Evolutionary conservation across 2,888 invertebrate species (phyloP).

Genomic region (Dynastes grantii): DNA sequence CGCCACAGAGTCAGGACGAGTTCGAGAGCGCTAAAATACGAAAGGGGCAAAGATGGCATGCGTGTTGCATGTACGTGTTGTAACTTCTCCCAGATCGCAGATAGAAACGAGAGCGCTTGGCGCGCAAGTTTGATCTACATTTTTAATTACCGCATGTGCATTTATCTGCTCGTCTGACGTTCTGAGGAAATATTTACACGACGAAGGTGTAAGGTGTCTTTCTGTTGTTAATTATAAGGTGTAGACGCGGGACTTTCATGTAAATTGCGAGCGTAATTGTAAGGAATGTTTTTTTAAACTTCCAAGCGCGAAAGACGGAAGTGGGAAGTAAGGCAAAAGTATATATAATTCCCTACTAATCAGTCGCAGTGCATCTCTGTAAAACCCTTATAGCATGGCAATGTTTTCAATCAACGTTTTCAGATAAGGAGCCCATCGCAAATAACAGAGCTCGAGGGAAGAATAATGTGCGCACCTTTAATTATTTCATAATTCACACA

Average conservation of each 20-base stretch:
- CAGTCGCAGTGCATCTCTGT: constrained; percentile 5
- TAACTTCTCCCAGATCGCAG: constrained; percentile 39
- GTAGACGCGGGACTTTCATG: constrained; percentile 34
- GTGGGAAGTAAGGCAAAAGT: neutral
- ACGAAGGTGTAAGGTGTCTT: constrained; percentile 31
- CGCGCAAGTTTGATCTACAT: constrained; percentile 52
- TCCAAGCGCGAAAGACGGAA: neutral
- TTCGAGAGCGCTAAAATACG: constrained; percentile 53
- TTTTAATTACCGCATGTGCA: constrained; percentile 53
- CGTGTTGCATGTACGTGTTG: constrained; percentile 49
- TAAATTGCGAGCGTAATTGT: constrained; percentile 40
- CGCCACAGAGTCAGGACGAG: constrained; percentile 53
- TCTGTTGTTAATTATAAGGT: constrained; percentile 52
- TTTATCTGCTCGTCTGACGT: constrained; percentile 52
- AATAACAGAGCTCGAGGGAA: neutral
- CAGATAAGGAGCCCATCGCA: constrained; percentile 15
- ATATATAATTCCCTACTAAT: constrained; percentile 15
- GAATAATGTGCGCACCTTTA: constrained; percentile 5
- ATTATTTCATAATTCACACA: constrained; percentile 28
- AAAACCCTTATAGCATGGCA: neutral
- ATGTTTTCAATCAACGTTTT: constrained; percentile 14
- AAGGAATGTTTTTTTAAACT: constrained; percentile 25
- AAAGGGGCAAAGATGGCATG: constrained; percentile 47
- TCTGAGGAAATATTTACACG: constrained; percentile 48
- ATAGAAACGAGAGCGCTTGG: constrained; percentile 33